phyloP scores from a whole-genome alignment of 2,797 vertebrate genomes.

The Syngnathus acus region DNA sequence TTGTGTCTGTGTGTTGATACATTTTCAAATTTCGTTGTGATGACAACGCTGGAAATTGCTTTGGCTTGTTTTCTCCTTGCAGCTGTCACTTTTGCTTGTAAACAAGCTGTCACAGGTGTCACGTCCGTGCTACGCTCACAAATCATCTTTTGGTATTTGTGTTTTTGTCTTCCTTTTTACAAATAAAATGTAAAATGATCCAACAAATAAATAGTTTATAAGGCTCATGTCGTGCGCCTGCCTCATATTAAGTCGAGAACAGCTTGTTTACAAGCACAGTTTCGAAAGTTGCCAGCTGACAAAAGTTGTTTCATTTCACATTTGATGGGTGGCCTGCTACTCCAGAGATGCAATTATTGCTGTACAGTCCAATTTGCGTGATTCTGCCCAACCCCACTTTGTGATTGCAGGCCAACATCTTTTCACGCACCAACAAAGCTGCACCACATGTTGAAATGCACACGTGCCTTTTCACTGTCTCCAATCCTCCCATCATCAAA shows the following conservation, averaged over 20 bases:
- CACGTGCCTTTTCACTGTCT: neutral
- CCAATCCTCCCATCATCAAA: neutral
- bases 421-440: neutral
- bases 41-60: neutral
- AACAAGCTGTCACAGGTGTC: neutral
- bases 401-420: neutral
- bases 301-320: no score
- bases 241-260: no score
- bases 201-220: no score
- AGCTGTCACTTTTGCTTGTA: constrained; percentile 1
- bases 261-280: no score
- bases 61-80: neutral
- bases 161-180: neutral
- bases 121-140: neutral
- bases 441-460: neutral
- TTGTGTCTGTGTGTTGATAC: neutral
- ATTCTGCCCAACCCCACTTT: no score
- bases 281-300: no score
- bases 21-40: neutral
- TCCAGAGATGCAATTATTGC: no score
- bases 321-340: no score
- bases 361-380: no score
- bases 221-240: no score
- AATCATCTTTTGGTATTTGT: neutral
- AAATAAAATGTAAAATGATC: no score